Evolutionary conservation across 2,797 vertebrate species (phyloP).

Genomic region (Hozukius guyotensis): DNA sequence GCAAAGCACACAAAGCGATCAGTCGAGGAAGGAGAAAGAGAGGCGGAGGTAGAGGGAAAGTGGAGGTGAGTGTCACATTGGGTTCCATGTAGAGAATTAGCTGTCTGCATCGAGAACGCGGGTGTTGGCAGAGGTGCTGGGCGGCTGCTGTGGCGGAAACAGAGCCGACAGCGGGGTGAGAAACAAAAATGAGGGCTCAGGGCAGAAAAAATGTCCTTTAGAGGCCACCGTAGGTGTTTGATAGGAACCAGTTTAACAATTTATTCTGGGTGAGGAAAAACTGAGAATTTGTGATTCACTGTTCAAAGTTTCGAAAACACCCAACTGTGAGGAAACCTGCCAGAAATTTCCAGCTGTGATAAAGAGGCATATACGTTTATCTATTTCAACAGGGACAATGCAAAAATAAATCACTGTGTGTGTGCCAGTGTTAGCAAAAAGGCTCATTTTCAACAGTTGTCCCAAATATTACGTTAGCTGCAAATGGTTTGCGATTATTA

Average conservation of each 20-base stretch:
- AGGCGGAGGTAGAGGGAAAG: neutral
- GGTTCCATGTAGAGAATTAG: slow-evolving; percentile 3
- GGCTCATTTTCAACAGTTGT: neutral
- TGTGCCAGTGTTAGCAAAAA: neutral
- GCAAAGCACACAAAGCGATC: slow-evolving; percentile 17
- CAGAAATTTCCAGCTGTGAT: neutral
- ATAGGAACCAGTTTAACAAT: neutral
- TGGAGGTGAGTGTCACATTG: slow-evolving; percentile 16
- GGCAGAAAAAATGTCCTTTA: slow-evolving; percentile 1
- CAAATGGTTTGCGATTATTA: neutral
- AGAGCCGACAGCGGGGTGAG: slow-evolving; percentile 12
- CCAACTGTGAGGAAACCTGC: neutral
- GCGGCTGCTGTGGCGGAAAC: neutral
- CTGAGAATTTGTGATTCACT: neutral
- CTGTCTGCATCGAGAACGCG: neutral
- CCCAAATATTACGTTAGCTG: neutral
- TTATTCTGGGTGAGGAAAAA: neutral
- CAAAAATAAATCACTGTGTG: neutral
- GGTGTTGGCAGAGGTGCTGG: slow-evolving; percentile 9
- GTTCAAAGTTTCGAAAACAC: neutral
- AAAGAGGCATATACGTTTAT: neutral
- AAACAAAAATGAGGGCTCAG: slow-evolving; percentile 10
- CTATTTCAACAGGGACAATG: neutral
- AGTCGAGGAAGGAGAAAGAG: slow-evolving; percentile 7
- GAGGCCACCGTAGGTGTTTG: neutral